Evolutionary conservation across 2,888 invertebrate genomes (phyloP).

Genomic region (Cataglyphis livida): DNA sequence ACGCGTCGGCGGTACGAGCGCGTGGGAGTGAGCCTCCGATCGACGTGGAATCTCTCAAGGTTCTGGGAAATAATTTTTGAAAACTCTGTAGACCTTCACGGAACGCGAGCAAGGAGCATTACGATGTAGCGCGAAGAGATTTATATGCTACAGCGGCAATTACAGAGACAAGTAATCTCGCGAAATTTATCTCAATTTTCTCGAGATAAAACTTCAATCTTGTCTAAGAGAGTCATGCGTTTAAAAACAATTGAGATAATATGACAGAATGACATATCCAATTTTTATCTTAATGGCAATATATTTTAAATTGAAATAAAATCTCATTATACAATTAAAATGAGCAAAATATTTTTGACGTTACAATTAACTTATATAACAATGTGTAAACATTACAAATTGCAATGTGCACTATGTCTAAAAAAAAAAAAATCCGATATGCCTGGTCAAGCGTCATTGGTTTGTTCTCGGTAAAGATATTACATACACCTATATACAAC

Average conservation of each 20-base stretch:
- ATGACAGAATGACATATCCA: background rate
- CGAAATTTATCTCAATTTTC: background rate
- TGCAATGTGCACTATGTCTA: background rate
- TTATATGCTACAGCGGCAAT: background rate
- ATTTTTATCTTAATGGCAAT: background rate
- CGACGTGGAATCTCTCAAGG: constrained; percentile 70
- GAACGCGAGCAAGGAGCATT: constrained; percentile 20
- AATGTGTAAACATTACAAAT: background rate
- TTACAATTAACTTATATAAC: background rate
- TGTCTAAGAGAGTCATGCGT: background rate
- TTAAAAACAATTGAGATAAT: background rate
- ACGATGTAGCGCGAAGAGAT: background rate
- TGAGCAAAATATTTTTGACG: background rate
- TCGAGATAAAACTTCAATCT: background rate
- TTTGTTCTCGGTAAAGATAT: constrained; percentile 65
- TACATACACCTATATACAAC: constrained; percentile 46
- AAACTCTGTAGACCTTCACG: constrained; percentile 30
- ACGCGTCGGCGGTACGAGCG: constrained; percentile 68
- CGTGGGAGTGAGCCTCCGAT: constrained; percentile 71
- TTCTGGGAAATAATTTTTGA: constrained; percentile 65
- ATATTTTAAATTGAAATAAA: background rate
- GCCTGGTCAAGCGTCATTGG: constrained; percentile 3
- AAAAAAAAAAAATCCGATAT: background rate
- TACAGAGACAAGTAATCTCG: background rate
- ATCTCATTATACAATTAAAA: background rate